Evolutionary conservation across 2,888 invertebrate genomes (phyloP), one percentile per base, ranked within the genome.

Genomic region (Calliopum simillimum): DNA sequence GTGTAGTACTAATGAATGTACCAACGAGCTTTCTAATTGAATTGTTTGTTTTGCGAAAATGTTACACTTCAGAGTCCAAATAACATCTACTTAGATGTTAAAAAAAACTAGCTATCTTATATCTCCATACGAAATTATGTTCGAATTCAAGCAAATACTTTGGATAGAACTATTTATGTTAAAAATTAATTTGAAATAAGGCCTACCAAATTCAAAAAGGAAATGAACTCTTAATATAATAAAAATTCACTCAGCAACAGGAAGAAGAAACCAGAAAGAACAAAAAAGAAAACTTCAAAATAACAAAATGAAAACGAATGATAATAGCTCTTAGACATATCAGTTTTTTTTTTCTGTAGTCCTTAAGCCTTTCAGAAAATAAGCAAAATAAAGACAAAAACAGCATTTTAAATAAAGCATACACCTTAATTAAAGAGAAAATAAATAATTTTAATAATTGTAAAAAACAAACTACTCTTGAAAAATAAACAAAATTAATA

Each of bases 251-350:
- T 62, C 33, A 43, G 43, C 41, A 16, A 0, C 1, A 33, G 1
- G 14, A 11, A 16, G 44, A 6, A 21, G 19, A 49, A 58, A 67
- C 53, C 49, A 21, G 41, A 12, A 51, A 67, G 51, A 11, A 67
- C 12, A 53, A 56, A 68, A n/a, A 73, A 44, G 25, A 25, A 56
- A 33, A 8, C 8, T 33, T 71, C 72, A 68, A 77, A 76, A 69
- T 75, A 76, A 72, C 74, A 78, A 81, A 78, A 80, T 80, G 79
- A 82, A 81, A 84, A 83, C 85, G 83, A 85, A 85, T 82, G 83
- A 85, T 85, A 85, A 85, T 85, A 86, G 85, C 79, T 85, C 80
- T 83, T 85, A 85, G 85, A 85, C 85, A 85, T 85, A 85, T 85
- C 85, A 85, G 80, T 81, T 83, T 82, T 80, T 8, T 33, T 76